Conservation (phyloP, 1,140 invertebrate genomes). For the Ceratosolen fusciceps region DNA sequence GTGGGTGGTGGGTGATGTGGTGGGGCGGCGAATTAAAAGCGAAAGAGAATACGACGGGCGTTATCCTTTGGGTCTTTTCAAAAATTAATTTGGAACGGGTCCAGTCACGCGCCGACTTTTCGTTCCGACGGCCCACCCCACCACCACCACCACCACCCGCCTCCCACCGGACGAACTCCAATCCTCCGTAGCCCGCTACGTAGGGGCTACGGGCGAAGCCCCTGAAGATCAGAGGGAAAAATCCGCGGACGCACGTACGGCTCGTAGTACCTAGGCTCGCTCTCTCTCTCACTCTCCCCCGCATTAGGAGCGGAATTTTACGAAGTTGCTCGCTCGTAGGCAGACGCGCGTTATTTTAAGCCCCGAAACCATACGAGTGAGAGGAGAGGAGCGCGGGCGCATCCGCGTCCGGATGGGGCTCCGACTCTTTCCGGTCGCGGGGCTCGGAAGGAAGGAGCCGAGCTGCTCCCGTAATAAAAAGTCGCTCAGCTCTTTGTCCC, state of each 20-base stretch:
- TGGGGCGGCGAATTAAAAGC: conserved; percentile 48
- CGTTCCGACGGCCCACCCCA: conserved; percentile 31
- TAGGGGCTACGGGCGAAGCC: conserved; percentile 69
- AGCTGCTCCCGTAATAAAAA: too few relatives aligned
- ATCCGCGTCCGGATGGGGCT: not conserved
- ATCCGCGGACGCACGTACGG: conserved; percentile 59
- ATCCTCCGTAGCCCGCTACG: too few relatives aligned
- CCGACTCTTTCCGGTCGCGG: not conserved
- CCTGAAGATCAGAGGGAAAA: conserved; percentile 70
- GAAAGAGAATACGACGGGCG: conserved; percentile 40
- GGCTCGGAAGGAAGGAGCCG: not conserved
- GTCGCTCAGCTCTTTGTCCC: too few relatives aligned
- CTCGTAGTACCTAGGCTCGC: conserved; percentile 47
- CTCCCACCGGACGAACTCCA: too few relatives aligned
- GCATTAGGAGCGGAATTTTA: conserved; percentile 73
- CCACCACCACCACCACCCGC: too few relatives aligned
- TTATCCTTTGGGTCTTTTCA: conserved; percentile 62
- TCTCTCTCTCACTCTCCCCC: too few relatives aligned
- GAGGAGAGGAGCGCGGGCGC: conserved; percentile 53
- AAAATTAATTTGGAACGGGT: conserved; percentile 71
- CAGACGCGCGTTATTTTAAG: conserved; percentile 73
- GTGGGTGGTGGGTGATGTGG: too few relatives aligned
- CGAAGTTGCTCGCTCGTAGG: conserved; percentile 71
- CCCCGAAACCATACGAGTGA: conserved; percentile 71
- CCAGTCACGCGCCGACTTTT: conserved; percentile 64